Base-by-base conservation (phyloP, 2,888 invertebrate species). In the Drepanosiphum platanoidis region DNA sequence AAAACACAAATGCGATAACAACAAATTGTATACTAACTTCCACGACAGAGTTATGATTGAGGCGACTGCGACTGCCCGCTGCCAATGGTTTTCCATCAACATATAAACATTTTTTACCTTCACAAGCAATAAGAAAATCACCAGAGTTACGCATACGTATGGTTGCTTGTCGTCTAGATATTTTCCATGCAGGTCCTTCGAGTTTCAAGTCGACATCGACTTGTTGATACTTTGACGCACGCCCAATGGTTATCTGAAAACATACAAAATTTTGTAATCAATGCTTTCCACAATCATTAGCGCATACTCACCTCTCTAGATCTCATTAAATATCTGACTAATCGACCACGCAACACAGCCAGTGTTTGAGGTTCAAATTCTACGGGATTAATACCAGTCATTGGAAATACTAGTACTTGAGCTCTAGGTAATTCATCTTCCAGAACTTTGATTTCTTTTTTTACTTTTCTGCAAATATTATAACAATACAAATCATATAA, bases 341-440 rank as follows among this genome's bases (percentile, higher is more conserved):
- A 93, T 81, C 97, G 92, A 0, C 98, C 98, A 42, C 97, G 92
- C 52, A 99, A 91, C 66, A 98, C 96, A 0, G 97, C 98, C 83
- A 98, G 92, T 0, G 98, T 98, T 90, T 97, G 96, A 90, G 94
- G 95, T 90, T 98, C 98, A 89, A 98, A 94, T 89, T 98, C 97
- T 1, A 95, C 94, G 18, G 94, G 94, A 87, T 94, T 95, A 1
- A 95, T 94, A 0, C 95, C 95, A 68, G 94, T 94, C 22, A 97
- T 95, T 52, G 95, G 95, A 90, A 98, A 97, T 30, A 98, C 97
- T 87, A 98, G 90, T 1, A 95, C 95, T 89, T 97, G 97, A 96
- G 97, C 97, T 86, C 97, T 94, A 0, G 94, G 92, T 82, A 97
- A 90, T 88, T 98, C 97, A 88, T 95, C 96, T 90, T 98, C 98